Evolutionary conservation across 2,888 invertebrate genomes (phyloP), one percentile per base, ranked within the genome.

Genomic region (Leptarthrus brevirostris): DNA sequence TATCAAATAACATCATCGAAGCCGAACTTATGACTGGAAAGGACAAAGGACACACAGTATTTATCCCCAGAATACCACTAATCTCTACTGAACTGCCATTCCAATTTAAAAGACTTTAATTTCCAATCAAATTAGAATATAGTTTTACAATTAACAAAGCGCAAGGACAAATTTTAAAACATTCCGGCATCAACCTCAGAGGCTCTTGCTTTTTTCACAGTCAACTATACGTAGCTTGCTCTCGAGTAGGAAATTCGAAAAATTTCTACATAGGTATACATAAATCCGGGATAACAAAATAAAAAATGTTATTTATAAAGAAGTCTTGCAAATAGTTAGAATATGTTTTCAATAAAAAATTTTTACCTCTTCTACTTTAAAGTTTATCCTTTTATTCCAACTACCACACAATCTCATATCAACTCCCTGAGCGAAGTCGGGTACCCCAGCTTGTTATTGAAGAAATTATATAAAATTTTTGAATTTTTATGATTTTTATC

Each of bases 221-320:
- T 47, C 53, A 53, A 53, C 22, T 53, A 53, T 53, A 53, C 47
- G 47, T 54, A 24, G 54, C 54, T 54, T 54, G 24, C 26, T 54
- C 24, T 54, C 20, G 54, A 54, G 54, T 54, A 24, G 54, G 22
- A 54, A 54, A 22, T 12, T 24, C 54, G 24, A 26, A 54, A 22
- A 54, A 54, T 24, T 54, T 54, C 5, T 54, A 24, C 24, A 54
- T n/a, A n/a, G n/a, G n/a, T n/a, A n/a, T n/a, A n/a, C 24, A 12
- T 52, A 18, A 3, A 6, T 18, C 14, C 16, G 16, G 18, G 18
- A 52, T 18, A 18, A 18, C 8, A 14, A 52, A 16, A 52, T 18
- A 8, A 52, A 6, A 52, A 52, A 52, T 52, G 52, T 52, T 14
- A 18, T 52, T 52, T 52, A 52, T 52, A 14, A 6, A 16, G 3